Evolutionary conservation across 2,113 vertebrate species (phyloP), one percentile per base, ranked within the genome.

Genomic region (Loxodonta africana): DNA sequence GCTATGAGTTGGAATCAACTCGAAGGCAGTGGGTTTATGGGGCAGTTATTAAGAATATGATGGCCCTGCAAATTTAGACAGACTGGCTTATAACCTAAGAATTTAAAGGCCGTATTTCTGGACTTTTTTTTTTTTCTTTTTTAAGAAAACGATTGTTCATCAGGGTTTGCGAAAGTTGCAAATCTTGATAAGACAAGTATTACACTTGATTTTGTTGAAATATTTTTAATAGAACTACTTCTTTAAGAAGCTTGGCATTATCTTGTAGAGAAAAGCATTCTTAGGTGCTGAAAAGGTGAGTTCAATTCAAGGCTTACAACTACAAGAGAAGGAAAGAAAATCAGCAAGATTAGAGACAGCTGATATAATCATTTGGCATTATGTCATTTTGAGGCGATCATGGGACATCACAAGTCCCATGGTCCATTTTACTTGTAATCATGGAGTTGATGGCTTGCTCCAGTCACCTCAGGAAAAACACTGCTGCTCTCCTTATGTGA

Each of bases 81-180:
- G 44, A 83, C 1, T 30, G 60, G 5, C 41, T 37, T 0, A 44
- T 80, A 90, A 65, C 78, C 20, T 46, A 63, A 20, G n/a, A 69
- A 33, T 6, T 76, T 86, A 53, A 65, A 78, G 21, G 20, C 5
- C 25, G 17, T 30, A 69, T 90, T 76, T 95, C 46, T 76, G 33
- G 7, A 83, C 15, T 83, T 33, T 51, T 65, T 23, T 83, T 7
- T 33, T 51, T 73, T 23, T 83, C 37, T 7, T 26, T 51, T 73
- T 28, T 69, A 48, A 17, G 17, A 26, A 65, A 69, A 78, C n/a
- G 46, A 71, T 46, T 90, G 11, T 84, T 30, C 37, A 3, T 69
- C 23, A 78, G 85, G 15, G 78, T 83, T 96, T 87, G 30, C 87
- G 77, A 28, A 83, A 83, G 63, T 80, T 65, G 86, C 6, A 83